Evolutionary conservation across 2,888 invertebrate species (phyloP).

Genomic region (Tipula lateralis): DNA sequence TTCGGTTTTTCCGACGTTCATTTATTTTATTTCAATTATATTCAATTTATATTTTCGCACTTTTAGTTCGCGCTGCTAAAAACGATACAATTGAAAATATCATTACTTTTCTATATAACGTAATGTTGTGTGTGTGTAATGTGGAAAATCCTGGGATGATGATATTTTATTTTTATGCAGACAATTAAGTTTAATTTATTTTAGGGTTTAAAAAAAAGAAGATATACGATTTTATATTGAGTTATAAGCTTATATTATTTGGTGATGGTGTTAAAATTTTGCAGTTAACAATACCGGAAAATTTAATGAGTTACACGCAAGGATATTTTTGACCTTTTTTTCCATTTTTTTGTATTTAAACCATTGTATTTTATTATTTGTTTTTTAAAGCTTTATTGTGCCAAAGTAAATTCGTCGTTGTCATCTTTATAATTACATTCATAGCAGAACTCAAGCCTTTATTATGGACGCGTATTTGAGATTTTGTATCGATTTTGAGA

Average conservation of each 20-base stretch:
- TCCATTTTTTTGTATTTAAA: not conserved
- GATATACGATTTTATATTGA: not conserved
- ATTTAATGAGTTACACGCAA: not conserved
- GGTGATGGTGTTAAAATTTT: not conserved
- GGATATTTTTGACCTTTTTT: not conserved
- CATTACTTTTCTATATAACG: not conserved
- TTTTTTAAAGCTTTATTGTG: not conserved
- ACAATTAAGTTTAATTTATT: not conserved
- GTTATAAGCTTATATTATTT: not conserved
- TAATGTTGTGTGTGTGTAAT: not conserved
- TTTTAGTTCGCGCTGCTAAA: not conserved
- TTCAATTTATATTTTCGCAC: slow-evolving; percentile 1
- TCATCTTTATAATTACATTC: not conserved
- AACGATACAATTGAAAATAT: not conserved
- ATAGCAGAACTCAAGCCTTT: too few species aligned
- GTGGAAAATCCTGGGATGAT: not conserved
- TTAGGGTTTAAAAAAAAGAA: not conserved
- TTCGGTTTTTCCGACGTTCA: not conserved
- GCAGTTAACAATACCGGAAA: not conserved
- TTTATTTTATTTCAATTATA: not conserved
- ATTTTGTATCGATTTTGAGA: too few species aligned
- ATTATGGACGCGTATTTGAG: too few species aligned
- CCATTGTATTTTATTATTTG: not conserved
- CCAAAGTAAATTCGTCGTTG: not conserved
- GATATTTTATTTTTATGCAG: not conserved